Percentiles rank a stretch among this genome's conserved stretches.
These are phyloP conservation scores for Limenitis camilla DNA, from an alignment of 2,888 invertebrate genomes.

Conservation along the genomic window DNA sequence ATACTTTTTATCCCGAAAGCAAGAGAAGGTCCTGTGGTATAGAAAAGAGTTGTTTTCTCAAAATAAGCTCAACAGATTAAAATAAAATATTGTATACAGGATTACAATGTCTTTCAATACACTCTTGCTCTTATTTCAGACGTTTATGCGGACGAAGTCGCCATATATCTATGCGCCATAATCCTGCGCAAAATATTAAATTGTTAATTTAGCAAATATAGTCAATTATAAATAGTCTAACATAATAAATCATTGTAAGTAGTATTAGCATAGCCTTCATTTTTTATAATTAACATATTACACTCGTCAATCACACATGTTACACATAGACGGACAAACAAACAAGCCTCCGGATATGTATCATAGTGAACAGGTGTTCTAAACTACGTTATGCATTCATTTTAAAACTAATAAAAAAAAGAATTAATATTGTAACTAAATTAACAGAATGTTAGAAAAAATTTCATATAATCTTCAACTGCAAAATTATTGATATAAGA, in stretches of 20 bases:
- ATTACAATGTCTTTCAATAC: too few relatives aligned
- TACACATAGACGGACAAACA: slow-evolving; percentile 38
- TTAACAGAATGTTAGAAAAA: too few relatives aligned
- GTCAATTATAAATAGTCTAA: neutral
- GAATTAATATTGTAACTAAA: neutral
- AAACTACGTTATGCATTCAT: neutral
- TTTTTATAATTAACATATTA: slow-evolving; percentile 20
- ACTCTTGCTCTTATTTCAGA: too few relatives aligned
- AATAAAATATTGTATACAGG: too few relatives aligned
- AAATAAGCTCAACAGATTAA: too few relatives aligned
- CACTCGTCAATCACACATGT: slow-evolving; percentile 10
- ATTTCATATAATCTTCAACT: too few relatives aligned
- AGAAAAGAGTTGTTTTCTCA: too few relatives aligned
- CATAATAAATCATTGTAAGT: slow-evolving; percentile 4
- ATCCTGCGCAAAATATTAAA: neutral
- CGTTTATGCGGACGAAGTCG: too few relatives aligned
- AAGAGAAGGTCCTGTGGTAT: too few relatives aligned
- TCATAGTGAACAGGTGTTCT: neutral
- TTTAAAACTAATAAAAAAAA: neutral
- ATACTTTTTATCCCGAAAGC: too few relatives aligned
- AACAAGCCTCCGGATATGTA: slow-evolving; percentile 42
- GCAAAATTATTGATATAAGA: too few relatives aligned
- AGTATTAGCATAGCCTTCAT: slow-evolving; percentile 4
- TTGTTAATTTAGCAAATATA: neutral
- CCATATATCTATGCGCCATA: too few relatives aligned